Percentiles rank a stretch among this genome's conserved stretches.
These are phyloP conservation scores for Salpingus planirostris DNA, from an alignment of 2,888 invertebrate species.

Conservation along the genomic window DNA sequence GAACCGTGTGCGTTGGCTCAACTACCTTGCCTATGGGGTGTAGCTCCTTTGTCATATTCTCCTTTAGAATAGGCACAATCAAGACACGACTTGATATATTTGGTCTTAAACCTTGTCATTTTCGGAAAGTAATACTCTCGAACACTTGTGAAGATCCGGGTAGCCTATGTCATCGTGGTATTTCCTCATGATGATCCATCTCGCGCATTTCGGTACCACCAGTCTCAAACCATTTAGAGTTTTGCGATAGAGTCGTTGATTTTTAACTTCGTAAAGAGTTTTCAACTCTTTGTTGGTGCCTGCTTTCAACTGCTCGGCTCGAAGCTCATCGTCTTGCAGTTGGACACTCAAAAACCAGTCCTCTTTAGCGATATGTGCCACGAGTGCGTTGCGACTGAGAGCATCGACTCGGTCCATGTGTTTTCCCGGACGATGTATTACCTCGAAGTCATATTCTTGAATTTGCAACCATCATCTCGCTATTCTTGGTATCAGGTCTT, in stretches of 20 bases:
- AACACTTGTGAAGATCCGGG: conserved; percentile 17
- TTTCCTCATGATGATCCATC: conserved; percentile 24
- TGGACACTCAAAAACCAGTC: conserved; percentile 22
- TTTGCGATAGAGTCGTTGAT: conserved; percentile 4
- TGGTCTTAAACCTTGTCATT: conserved; percentile 4
- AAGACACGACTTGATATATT: conserved; percentile 14
- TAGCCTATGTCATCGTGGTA: conserved; percentile 29
- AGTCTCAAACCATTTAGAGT: conserved; percentile 18
- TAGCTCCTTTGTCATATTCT: conserved; percentile 7
- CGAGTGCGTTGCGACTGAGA: conserved; percentile 6
- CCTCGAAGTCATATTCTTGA: conserved; percentile 18
- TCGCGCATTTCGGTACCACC: conserved; percentile 20
- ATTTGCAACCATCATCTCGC: conserved; percentile 17
- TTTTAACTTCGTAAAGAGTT: background rate
- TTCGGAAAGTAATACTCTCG: conserved; percentile 6
- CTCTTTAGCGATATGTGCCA: conserved; percentile 10
- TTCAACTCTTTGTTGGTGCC: background rate
- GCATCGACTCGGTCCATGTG: conserved; percentile 18
- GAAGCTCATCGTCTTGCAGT: conserved; percentile 14
- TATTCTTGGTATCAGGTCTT: conserved; percentile 18
- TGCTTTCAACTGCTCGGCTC: conserved; percentile 3
- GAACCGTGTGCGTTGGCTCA: conserved; percentile 5
- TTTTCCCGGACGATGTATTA: conserved; percentile 12
- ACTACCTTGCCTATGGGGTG: conserved; percentile 6
- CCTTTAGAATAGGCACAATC: conserved; percentile 27